Percentiles rank a stretch among this genome's conserved stretches.
These are phyloP conservation scores for Berghia stephanieae DNA, from an alignment of 1,140 invertebrate species.

Conservation along the genomic window DNA sequence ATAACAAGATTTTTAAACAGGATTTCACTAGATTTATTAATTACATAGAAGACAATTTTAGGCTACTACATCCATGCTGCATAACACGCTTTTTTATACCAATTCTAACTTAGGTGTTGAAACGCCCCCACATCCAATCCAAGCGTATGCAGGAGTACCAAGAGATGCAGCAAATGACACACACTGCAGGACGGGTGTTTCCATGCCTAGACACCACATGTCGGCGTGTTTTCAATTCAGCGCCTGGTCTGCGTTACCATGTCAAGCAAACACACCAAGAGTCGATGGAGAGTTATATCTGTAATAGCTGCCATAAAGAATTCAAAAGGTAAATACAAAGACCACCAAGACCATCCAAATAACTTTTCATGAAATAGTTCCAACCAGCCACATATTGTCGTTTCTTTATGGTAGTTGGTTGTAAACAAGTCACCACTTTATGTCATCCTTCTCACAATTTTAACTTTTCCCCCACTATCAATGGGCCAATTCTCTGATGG, in stretches of 20 bases:
- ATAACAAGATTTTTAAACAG: no score
- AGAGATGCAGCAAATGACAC: not conserved
- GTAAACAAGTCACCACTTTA: no score
- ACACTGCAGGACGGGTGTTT: not conserved
- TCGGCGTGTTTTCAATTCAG: constrained; percentile 9
- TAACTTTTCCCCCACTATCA: no score
- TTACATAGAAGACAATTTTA: no score
- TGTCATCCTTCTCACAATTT: no score
- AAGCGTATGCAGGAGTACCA: constrained; percentile 26
- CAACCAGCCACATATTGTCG: no score
- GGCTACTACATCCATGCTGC: no score
- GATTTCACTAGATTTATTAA: no score
- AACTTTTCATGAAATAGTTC: no score
- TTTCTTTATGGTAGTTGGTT: no score
- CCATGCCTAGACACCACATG: constrained; percentile 22
- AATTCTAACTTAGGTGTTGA: not conserved
- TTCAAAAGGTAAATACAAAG: constrained; percentile 25
- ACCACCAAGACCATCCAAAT: no score
- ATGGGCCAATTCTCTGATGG: no score
- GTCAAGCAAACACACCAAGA: not conserved
- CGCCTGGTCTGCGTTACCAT: constrained; percentile 24
- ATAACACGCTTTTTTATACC: not conserved
- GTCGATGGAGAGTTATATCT: constrained; percentile 23
- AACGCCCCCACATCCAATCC: constrained; percentile 24
- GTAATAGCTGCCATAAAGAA: constrained; percentile 22